phyloP scores from a whole-genome alignment of 2,113 vertebrate species.

The Solenodon paradoxus region DNA sequence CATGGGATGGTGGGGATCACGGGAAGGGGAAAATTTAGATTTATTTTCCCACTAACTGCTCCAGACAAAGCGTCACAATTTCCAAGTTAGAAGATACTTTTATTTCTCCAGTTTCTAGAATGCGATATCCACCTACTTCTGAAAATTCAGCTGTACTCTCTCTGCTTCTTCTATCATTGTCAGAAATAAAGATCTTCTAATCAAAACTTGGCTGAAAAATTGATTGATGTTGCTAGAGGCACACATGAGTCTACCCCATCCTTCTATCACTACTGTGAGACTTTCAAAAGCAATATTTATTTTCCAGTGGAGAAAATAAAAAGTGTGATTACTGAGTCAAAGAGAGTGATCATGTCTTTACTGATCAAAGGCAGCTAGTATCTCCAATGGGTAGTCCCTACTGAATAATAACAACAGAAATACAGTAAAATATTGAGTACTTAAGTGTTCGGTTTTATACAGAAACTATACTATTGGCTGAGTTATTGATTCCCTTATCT shows the following conservation, averaged over 20 bases:
- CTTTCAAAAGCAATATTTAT: slow-evolving; percentile 57
- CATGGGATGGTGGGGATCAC: neutral
- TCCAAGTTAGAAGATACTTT: slow-evolving; percentile 57
- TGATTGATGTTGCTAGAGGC: slow-evolving; percentile 63
- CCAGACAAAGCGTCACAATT: slow-evolving; percentile 44
- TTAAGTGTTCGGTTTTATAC: neutral
- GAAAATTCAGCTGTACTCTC: slow-evolving; percentile 59
- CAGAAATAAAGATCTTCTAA: slow-evolving; percentile 67
- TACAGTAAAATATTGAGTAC: neutral
- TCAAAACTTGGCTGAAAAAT: slow-evolving; percentile 67
- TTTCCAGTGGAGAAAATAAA: slow-evolving; percentile 60
- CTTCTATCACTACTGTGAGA: slow-evolving; percentile 36
- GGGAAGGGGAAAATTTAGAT: neutral
- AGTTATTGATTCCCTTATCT: neutral
- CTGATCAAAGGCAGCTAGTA: slow-evolving; percentile 22
- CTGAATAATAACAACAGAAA: neutral
- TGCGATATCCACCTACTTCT: slow-evolving; percentile 54
- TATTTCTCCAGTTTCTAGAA: slow-evolving; percentile 48
- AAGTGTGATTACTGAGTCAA: slow-evolving; percentile 10
- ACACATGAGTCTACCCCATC: slow-evolving; percentile 42
- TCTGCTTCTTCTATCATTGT: slow-evolving; percentile 45
- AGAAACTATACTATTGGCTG: neutral
- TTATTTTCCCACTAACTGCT: slow-evolving; percentile 52
- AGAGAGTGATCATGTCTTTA: slow-evolving; percentile 45
- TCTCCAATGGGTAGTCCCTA: neutral